Evolutionary conservation across 2,888 invertebrate genomes (phyloP).

Genomic region (Hirudinaria manillensis): DNA sequence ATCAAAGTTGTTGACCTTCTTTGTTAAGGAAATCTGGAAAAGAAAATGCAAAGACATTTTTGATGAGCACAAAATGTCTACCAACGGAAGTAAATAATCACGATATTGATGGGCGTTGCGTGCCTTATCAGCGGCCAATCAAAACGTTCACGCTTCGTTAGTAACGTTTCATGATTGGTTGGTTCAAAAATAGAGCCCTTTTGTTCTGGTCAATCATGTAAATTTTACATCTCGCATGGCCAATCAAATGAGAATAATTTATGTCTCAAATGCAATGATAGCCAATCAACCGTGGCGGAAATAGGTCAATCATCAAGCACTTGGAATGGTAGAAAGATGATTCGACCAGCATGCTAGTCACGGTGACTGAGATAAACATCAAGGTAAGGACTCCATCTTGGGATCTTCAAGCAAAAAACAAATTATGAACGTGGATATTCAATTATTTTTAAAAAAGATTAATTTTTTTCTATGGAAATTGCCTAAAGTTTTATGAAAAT

Average conservation of each 20-base stretch:
- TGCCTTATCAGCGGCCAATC: slow-evolving; percentile 8
- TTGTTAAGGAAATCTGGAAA: too few relatives aligned
- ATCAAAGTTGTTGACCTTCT: too few relatives aligned
- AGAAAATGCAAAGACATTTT: too few relatives aligned
- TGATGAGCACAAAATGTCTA: too few relatives aligned
- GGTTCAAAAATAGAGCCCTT: slow-evolving; percentile 19
- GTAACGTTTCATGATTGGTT: slow-evolving; percentile 10
- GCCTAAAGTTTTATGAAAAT: too few relatives aligned
- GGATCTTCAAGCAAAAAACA: too few relatives aligned
- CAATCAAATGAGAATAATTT: slow-evolving; percentile 3
- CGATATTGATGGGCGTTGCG: not conserved
- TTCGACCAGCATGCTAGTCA: not conserved
- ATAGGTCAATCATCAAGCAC: not conserved
- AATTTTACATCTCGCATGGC: slow-evolving; percentile 13
- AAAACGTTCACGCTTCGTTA: slow-evolving; percentile 2
- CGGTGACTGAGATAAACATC: not conserved
- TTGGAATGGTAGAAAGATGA: not conserved
- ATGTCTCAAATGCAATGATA: slow-evolving; percentile 7
- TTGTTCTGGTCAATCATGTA: slow-evolving; percentile 16
- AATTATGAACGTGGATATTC: too few relatives aligned
- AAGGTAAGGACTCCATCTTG: not conserved
- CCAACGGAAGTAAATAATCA: slow-evolving; percentile 1
- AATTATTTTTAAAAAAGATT: too few relatives aligned
- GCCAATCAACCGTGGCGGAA: not conserved
- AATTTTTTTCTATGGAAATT: too few relatives aligned